Evolutionary conservation across 1,140 invertebrate species (phyloP).

Genomic region (Calephelis virginiensis): DNA sequence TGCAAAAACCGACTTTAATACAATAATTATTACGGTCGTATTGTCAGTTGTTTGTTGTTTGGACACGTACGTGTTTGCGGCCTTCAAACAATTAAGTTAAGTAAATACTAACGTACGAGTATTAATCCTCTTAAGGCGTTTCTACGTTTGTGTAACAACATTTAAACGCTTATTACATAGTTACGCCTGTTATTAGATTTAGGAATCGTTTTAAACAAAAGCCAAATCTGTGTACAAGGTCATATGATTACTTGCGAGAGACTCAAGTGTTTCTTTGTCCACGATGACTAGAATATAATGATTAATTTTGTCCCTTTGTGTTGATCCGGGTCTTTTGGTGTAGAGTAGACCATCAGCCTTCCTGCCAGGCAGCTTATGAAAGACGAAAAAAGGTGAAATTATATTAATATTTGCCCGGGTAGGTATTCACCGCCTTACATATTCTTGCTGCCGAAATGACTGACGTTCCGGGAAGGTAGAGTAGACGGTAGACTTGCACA

Average conservation of each 20-base stretch:
- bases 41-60: constrained; percentile 9
- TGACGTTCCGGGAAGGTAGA: too few relatives aligned
- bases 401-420: too few relatives aligned
- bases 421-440: too few relatives aligned
- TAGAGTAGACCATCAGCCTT: too few relatives aligned
- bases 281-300: too few relatives aligned
- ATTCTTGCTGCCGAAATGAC: too few relatives aligned
- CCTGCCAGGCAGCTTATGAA: too few relatives aligned
- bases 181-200: constrained; percentile 9
- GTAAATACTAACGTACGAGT: neutral
- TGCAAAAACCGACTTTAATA: neutral
- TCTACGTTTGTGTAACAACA: constrained; percentile 11
- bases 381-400: too few relatives aligned
- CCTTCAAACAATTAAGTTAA: constrained; percentile 13
- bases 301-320: too few relatives aligned
- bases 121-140: constrained; percentile 4
- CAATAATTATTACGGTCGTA: neutral
- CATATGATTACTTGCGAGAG: neutral
- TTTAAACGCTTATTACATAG: constrained; percentile 13
- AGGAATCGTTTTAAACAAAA: neutral
- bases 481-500: too few relatives aligned
- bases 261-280: neutral
- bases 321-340: too few relatives aligned
- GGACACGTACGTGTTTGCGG: neutral
- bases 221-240: neutral